phyloP scores from a whole-genome alignment of 2,797 vertebrate species.

The Chiroxiphia lanceolata region DNA sequence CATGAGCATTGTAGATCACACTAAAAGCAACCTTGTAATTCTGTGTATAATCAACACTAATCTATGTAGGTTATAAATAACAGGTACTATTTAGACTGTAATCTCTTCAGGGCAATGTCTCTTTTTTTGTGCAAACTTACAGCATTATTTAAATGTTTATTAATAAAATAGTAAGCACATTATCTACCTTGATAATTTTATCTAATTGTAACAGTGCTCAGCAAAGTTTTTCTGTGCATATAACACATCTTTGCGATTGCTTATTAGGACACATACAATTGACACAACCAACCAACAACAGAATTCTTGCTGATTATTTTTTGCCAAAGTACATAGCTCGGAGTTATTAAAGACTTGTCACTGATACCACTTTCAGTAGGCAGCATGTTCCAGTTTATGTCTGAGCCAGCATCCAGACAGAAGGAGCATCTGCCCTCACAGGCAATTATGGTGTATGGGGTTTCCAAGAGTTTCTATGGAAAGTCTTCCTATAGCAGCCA shows the following conservation, averaged over 20 bases:
- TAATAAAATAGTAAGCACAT: not conserved
- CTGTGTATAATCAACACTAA: not conserved
- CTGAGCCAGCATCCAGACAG: not conserved
- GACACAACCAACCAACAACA: not conserved
- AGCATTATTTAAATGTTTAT: constrained; percentile 6
- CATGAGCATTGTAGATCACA: not conserved
- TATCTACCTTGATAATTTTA: not conserved
- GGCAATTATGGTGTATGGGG: not conserved
- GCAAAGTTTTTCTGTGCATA: not conserved
- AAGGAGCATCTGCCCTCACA: not conserved
- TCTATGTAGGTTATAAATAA: constrained; percentile 20
- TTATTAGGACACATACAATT: not conserved
- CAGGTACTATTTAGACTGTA: not conserved
- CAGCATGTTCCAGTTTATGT: not conserved
- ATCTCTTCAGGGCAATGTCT: not conserved
- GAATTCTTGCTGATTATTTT: not conserved
- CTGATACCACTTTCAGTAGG: not conserved
- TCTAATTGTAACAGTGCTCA: not conserved
- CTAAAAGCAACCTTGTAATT: not conserved
- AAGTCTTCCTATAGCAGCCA: not conserved
- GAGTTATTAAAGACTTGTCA: not conserved
- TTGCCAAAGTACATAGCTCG: not conserved
- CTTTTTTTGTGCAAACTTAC: not conserved
- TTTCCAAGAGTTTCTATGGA: not conserved
- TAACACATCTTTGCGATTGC: not conserved